phyloP scores from a whole-genome alignment of 2,888 invertebrate species.

The Mallateleia sp. region DNA sequence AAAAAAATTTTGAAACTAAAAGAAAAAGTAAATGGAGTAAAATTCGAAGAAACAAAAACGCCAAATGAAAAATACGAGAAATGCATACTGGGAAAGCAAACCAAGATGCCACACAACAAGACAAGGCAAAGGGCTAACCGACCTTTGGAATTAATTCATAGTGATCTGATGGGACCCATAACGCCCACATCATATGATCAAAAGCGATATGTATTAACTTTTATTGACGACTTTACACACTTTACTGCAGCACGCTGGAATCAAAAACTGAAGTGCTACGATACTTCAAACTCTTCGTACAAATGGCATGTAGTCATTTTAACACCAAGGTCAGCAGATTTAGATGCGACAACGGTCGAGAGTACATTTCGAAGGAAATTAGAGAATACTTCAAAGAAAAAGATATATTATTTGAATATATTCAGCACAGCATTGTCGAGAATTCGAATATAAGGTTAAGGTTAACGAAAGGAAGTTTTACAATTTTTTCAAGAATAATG shows the following conservation, averaged over 20 bases:
- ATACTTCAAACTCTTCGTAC: slow-evolving; percentile 44
- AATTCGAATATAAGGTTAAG: too few species aligned
- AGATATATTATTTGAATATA: slow-evolving; percentile 80
- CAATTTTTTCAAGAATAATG: too few species aligned
- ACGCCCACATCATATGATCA: not conserved
- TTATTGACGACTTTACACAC: slow-evolving; percentile 46
- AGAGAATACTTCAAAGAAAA: slow-evolving; percentile 62
- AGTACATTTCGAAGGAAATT: not conserved
- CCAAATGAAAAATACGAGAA: too few species aligned
- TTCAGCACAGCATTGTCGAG: too few species aligned
- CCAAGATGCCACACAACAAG: slow-evolving; percentile 56
- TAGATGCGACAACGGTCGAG: slow-evolving; percentile 3
- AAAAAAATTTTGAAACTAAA: too few species aligned
- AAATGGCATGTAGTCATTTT: slow-evolving; percentile 47
- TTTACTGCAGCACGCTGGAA: slow-evolving; percentile 31
- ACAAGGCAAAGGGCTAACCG: slow-evolving; percentile 70
- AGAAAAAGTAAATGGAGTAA: too few species aligned
- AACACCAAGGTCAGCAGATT: slow-evolving; percentile 69
- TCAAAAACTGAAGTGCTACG: slow-evolving; percentile 66
- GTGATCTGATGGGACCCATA: slow-evolving; percentile 68
- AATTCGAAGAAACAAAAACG: too few species aligned
- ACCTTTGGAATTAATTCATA: slow-evolving; percentile 80
- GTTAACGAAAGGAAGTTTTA: too few species aligned
- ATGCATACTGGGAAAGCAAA: slow-evolving; percentile 80
- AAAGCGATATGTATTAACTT: slow-evolving; percentile 17